Base-by-base conservation (phyloP, 2,113 vertebrate genomes). In the Entelurus aequoreus region DNA sequence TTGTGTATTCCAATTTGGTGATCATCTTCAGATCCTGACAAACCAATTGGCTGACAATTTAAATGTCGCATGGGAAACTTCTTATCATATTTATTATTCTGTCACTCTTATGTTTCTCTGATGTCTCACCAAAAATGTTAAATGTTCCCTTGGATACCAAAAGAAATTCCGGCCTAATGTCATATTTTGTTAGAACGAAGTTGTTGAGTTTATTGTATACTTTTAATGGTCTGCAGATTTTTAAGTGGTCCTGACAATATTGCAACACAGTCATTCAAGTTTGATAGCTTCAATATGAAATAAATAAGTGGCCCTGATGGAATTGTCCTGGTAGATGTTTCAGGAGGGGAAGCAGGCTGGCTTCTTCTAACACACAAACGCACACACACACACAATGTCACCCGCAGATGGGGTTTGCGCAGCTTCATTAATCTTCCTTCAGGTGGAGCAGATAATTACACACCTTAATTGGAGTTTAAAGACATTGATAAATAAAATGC, bases 251-350 rank as follows among this genome's bases (percentile, higher is more conserved):
- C 7, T 28, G 35, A 62, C 40, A 57, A 47, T 38, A 13, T 63
- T 38, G 58, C 46, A 38, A 48, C 42, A 6, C 54, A 14, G 46
- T 60, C 15, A 52, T 36, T 74, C 9, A 47, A 19, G 54, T 71
- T 16, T 19, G 37, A 86, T 85, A 48, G 64, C 47, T 84, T 81
- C 78, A 84, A 86, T 64, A 76, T 88, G 80, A 52, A 16, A 9
- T 48, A 35, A 40, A 66, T 12, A 8, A 8, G 42, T 40, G 44
- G 38, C 11, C 8, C 19, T 49, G 42, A n/a, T 16, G 1, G 37
- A 48, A 48, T 5, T 4, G 5, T 6, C 16, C 13, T 7, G 28
- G 21, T 35, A n/a, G 7, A n/a, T 36, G 10, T 38, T 35, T 9
- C 40, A 51, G 38, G 46, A 48, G 11, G 40, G 54, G 48, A 28